Base-by-base conservation (phyloP, 1,140 invertebrate genomes). In the Hermatobates lingyangjiaoensis region DNA sequence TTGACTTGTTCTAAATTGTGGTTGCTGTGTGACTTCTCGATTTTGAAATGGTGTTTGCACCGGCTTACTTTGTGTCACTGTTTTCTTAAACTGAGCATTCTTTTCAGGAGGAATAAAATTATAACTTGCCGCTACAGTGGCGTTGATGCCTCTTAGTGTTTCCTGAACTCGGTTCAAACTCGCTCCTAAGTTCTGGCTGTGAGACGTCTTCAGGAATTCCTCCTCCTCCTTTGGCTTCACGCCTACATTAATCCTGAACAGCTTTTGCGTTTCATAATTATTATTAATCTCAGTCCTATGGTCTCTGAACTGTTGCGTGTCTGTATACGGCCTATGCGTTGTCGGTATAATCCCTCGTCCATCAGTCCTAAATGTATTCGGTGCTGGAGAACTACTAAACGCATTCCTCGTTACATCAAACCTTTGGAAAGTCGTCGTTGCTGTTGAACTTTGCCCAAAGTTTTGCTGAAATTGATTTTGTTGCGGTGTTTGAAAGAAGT, bases 191-290 rank as follows among this genome's bases (percentile, higher is more conserved):
- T 62, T 62, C 12, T 55, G 55, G 39, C 59, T 61, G 1, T 51
- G 57, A 2, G 61, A 59, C 4, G 61, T 60, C 38, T 60, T 62
- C 21, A 62, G 30, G 23, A 56, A 60, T 44, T 62, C 61, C 3
- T 55, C 58, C 15, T 57, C 47, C 10, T 26, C 47, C 3, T 45
- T 42, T 10, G 55, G 51, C 21, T 61, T 57, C 24, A 51, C 50
- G 10, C 27, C 49, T 21, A 51, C 27, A 38, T 56, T 58, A 5
- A 47, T 38, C 26, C 48, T 58, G 52, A 40, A 58, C n/a, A 52
- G 42, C 26, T 55, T 56, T 21, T 55, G 51, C 1, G 56, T 56
- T 28, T 57, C 54, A 27, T 57, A 55, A 48, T 56, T 52, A 25
- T 50, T 50, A 30, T 56, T 56, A n/a, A n/a, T 52, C 20, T 50